A percentile compares a stretch with the other conserved stretches of the same genome.
Conservation (phyloP, 2,797 vertebrate species). For the Nasua narica region DNA sequence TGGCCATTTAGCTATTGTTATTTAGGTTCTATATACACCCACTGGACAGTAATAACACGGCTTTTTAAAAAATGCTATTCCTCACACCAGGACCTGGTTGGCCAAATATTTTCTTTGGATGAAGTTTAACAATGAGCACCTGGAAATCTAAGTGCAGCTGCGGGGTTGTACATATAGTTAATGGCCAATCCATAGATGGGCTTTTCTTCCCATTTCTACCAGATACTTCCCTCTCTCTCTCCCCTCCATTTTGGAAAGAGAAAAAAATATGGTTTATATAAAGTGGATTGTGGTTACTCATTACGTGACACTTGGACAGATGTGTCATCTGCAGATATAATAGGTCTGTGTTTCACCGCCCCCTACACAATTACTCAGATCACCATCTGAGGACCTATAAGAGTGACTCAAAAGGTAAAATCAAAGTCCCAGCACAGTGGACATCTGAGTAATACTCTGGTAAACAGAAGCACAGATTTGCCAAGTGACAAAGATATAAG, state of each 20-base stretch:
- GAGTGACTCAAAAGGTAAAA: conserved; percentile 26
- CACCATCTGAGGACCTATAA: conserved; percentile 46
- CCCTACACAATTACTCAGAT: conserved; percentile 49
- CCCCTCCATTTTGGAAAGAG: background rate
- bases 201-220: background rate
- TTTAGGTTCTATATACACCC: background rate
- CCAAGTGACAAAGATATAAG: background rate
- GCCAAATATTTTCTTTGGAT: conserved; percentile 30
- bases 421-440: conserved; percentile 1
- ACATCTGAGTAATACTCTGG: background rate
- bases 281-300: conserved; percentile 11
- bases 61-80: background rate
- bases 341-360: conserved; percentile 18
- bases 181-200: background rate
- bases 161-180: background rate
- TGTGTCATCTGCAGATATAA: conserved; percentile 58
- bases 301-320: conserved; percentile 29
- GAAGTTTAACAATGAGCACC: background rate
- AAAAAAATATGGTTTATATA: conserved; percentile 26
- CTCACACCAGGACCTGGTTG: background rate
- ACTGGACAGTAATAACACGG: background rate
- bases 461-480: conserved; percentile 14
- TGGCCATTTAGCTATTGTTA: background rate
- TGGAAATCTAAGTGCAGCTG: conserved; percentile 16
- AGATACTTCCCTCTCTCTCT: too few species aligned